Evolutionary conservation across 1,140 invertebrate genomes (phyloP).

Genomic region (Cheumatopsyche charites): DNA sequence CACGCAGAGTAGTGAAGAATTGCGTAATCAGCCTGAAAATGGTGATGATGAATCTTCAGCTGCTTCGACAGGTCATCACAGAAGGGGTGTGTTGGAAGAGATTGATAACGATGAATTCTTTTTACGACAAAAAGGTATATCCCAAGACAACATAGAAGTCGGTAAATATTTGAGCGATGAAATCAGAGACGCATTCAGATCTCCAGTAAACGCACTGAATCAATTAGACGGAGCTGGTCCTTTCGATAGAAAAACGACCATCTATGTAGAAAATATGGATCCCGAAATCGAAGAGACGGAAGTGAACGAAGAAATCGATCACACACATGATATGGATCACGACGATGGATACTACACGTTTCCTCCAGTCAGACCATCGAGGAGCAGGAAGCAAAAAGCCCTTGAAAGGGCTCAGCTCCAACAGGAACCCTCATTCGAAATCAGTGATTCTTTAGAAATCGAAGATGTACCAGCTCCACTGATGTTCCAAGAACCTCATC

Average conservation of each 20-base stretch:
- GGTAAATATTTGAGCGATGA: constrained; percentile 76
- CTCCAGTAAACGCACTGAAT: constrained; percentile 67
- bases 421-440: constrained; percentile 40
- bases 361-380: constrained; percentile 58
- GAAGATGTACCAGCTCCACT: constrained; percentile 33
- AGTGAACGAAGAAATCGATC: constrained; percentile 51
- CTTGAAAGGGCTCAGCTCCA: not conserved
- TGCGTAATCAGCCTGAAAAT: constrained; percentile 7
- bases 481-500: constrained; percentile 37
- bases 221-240: constrained; percentile 61
- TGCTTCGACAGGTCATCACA: constrained; percentile 53
- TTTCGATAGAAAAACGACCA: constrained; percentile 51
- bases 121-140: constrained; percentile 76
- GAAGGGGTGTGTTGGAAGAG: constrained; percentile 76
- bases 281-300: constrained; percentile 54
- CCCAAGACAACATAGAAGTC: constrained; percentile 79
- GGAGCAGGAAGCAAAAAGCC: constrained; percentile 54
- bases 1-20: constrained; percentile 19
- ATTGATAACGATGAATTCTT: constrained; percentile 88
- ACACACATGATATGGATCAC: constrained; percentile 57
- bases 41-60: constrained; percentile 47
- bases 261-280: constrained; percentile 54
- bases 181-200: constrained; percentile 77
- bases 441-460: not conserved
- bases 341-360: constrained; percentile 62